phyloP scores from a whole-genome alignment of 2,797 vertebrate species.

The Centroberyx gerrardi region DNA sequence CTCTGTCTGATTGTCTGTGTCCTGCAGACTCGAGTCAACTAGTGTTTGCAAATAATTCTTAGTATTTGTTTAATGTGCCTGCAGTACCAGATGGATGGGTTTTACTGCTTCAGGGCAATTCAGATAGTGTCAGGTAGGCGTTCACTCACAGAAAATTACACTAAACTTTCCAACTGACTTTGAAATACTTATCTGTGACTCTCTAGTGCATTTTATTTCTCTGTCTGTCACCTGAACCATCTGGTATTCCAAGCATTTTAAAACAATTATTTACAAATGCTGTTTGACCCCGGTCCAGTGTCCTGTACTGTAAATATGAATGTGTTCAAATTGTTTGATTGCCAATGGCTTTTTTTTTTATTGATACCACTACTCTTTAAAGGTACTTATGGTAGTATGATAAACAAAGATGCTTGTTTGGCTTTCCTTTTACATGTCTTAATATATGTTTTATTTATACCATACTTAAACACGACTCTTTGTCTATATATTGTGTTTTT shows the following conservation, averaged over 20 bases:
- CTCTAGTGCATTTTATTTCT: background rate
- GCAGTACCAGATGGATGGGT: background rate
- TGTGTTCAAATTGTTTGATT: constrained; percentile 49
- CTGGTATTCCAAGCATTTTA: constrained; percentile 1
- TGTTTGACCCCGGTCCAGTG: constrained; percentile 31
- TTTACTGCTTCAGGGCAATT: constrained; percentile 12
- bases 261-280: constrained; percentile 16
- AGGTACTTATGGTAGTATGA: constrained; percentile 57
- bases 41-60: constrained; percentile 41
- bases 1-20: constrained; percentile 22
- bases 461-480: constrained; percentile 50
- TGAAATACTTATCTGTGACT: background rate
- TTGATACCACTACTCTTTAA: constrained; percentile 42
- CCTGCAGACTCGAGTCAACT: constrained; percentile 29
- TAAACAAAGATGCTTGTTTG: constrained; percentile 59
- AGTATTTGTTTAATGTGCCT: background rate
- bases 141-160: constrained; percentile 9
- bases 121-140: background rate
- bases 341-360: constrained; percentile 49
- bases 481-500: constrained; percentile 63
- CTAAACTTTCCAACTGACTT: background rate
- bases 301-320: constrained; percentile 70
- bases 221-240: background rate
- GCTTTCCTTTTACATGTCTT: constrained; percentile 61
- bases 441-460: constrained; percentile 79